Evolutionary conservation across 2,888 invertebrate genomes (phyloP), one percentile per base, ranked within the genome.

Genomic region (Agonum fuliginosum): DNA sequence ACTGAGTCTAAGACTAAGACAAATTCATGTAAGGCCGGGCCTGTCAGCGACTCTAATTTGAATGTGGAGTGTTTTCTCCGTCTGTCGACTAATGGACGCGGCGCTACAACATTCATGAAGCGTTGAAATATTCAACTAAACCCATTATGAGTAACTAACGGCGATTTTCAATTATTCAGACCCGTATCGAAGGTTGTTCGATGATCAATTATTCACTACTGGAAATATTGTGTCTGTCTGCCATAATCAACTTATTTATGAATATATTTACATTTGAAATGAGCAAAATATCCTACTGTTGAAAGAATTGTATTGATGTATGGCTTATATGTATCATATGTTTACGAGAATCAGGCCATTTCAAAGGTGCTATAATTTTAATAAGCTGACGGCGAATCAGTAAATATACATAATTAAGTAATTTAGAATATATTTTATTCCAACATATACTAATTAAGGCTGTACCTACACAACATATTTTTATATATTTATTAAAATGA

Each of bases 21-120:
- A n/a, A n/a, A n/a, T n/a, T n/a, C n/a, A n/a, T n/a, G n/a, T n/a
- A n/a, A n/a, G n/a, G 37, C 4, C 10, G 20, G 48, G 19, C 19
- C 19, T 8, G 24, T 54, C 20, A 54, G 54, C 54, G 54, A n/a
- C 12, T 54, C 54, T 54, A 54, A 54, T 54, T 54, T 54, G 24
- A 54, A 54, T 54, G 54, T 24, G 12, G 54, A 54, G 54, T 54
- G 54, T 54, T 54, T 54, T 54, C 54, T 54, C 54, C 24, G 37
- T 22, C 54, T 54, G 54, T 24, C 54, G 24, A 24, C 54, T 54
- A 54, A 54, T 54, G 54, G 54, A 54, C 54, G 22, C 3, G 22
- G 3, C 54, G 20, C 24, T 54, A 6, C 22, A 54, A 54, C 54
- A 54, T 54, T 54, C 24, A 54, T 54, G 54, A 27, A n/a, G 4